Evolutionary conservation across 2,113 vertebrate genomes (phyloP), one percentile per base, ranked within the genome.

Genomic region (Aptenodytes patagonicus): DNA sequence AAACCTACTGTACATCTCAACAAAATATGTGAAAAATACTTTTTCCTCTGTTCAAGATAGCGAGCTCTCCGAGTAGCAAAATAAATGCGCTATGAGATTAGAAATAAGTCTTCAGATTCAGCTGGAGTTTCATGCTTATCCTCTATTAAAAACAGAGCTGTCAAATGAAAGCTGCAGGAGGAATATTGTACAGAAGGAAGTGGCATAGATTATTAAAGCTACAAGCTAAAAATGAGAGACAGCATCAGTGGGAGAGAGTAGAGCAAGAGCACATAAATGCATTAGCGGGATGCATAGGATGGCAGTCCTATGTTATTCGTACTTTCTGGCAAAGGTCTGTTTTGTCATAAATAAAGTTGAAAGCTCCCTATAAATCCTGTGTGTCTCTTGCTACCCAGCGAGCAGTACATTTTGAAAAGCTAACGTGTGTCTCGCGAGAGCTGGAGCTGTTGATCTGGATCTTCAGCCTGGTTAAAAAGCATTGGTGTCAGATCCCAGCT

Each of bases 131-230:
- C 87, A 21, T 77, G 81, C 81, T 95, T 95, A 96, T 83, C 91
- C 87, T 85, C 89, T 76, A 57, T 94, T 95, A 85, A 94, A 94
- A 96, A 77, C 89, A 94, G 91, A 95, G 89, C 91, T 97, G 96
- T 96, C 93, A 96, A 94, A 94, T 80, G 87, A 46, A 80, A 96
- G 91, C 96, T 95, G 89, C 83, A 1, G 94, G 87, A 95, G 57
- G 77, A 95, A 93, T n/a, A 70, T 38, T 76, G 77, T 66, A 82
- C 73, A 95, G 94, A 69, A 89, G 75, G 89, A 90, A 94, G 62
- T 6, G 57, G 93, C 91, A 90, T 10, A 91, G 96, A 95, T 95
- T 94, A 97, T 95, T 95, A 97, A 93, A 96, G 95, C 66, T 93
- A 90, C 90, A 60, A 87, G 83, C 83, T 92, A 90, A 22, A 96